A percentile compares a stretch with the other conserved stretches of the same genome.
These are phyloP conservation scores for Sterrhoptilus dennistouni DNA, from an alignment of 2,113 vertebrate genomes.

Conservation along the genomic window DNA sequence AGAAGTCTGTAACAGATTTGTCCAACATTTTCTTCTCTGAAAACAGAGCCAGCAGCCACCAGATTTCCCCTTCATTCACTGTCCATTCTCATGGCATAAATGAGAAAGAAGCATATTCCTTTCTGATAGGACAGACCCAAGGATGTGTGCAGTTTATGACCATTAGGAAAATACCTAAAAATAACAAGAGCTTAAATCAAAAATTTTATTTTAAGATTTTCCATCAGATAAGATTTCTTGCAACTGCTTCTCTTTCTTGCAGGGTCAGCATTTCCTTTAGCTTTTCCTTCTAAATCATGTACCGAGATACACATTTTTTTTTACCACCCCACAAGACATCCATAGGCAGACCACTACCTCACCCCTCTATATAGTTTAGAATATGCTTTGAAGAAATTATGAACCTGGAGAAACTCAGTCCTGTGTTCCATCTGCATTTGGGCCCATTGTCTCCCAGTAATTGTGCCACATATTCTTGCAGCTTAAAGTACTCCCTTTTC, in stretches of 20 bases:
- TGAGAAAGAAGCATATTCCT: not conserved
- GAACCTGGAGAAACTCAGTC: not conserved
- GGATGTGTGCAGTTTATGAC: not conserved
- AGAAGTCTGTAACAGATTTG: not conserved
- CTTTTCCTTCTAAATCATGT: not conserved
- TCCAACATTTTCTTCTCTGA: not conserved
- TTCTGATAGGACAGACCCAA: not conserved
- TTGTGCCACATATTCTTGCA: not conserved
- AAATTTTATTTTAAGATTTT: not conserved
- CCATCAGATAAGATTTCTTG: not conserved
- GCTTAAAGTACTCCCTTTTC: not conserved
- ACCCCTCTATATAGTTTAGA: not conserved
- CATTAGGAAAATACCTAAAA: not conserved
- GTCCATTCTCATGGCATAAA: not conserved
- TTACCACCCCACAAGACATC: fast-evolving
- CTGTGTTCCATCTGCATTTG: not conserved
- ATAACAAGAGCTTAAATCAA: not conserved
- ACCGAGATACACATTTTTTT: not conserved
- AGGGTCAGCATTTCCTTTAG: not conserved
- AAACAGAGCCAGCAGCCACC: not conserved
- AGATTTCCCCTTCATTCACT: not conserved
- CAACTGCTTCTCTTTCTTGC: not conserved
- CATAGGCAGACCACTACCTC: not conserved
- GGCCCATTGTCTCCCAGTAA: not conserved
- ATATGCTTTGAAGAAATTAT: not conserved